Conservation (phyloP, 2,888 invertebrate species). For the Cheilosia vernalis region DNA sequence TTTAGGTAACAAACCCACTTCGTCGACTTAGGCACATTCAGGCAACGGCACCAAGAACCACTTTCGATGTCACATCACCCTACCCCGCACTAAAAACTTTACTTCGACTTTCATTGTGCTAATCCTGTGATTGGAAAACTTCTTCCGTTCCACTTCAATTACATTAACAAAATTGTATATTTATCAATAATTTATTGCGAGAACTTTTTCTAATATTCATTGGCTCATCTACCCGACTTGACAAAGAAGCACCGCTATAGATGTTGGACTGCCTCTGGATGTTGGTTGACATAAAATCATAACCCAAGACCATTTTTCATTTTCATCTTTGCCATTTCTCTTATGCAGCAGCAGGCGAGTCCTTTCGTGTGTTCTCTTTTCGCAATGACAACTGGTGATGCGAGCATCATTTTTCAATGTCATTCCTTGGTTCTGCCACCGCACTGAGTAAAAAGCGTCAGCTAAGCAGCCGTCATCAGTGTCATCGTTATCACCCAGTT, state of each 20-base stretch:
- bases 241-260: neutral
- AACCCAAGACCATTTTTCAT: conserved; percentile 68
- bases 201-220: neutral
- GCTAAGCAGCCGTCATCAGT: conserved; percentile 31
- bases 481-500: conserved; percentile 27
- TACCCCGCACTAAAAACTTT: no score
- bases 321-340: conserved; percentile 42
- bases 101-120: no score
- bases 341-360: neutral
- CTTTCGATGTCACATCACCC: no score
- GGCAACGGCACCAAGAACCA: no score
- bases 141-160: neutral
- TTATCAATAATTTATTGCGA: conserved; percentile 14
- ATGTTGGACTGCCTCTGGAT: conserved; percentile 2
- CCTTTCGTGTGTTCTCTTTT: neutral
- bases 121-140: neutral
- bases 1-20: no score
- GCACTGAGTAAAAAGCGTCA: conserved; percentile 9
- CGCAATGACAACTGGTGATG: conserved; percentile 42
- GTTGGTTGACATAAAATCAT: conserved; percentile 63
- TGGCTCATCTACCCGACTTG: neutral
- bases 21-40: no score
- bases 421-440: conserved; percentile 23
- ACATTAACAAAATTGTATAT: conserved; percentile 1
- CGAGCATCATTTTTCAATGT: conserved; percentile 60